Base-by-base conservation (phyloP, 1,140 invertebrate genomes). In the Chymomyza costata region DNA sequence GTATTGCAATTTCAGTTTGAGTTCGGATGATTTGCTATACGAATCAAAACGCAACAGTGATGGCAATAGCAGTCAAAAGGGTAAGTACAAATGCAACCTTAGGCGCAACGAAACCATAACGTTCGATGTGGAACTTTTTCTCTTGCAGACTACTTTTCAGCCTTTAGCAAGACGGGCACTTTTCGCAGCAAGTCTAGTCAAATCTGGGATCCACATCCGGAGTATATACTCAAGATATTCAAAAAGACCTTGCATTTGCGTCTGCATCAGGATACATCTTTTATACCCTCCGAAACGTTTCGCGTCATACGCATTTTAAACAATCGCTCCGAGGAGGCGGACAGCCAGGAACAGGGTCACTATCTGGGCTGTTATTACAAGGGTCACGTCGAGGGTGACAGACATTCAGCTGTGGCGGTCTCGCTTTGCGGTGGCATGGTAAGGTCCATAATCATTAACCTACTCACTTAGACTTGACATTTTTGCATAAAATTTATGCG, bases 391-490 rank as follows among this genome's bases (percentile, higher is more conserved):
- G 83, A 89, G 39, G 91, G 90, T n/a, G 91, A 93, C 82, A 83
- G 86, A 14, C 78, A 86, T 50, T 92, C 91, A 6, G 84, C 85
- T 17, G 91, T 93, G 14, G 88, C 90, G 15, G 90, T 94, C 58
- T 92, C 89, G 53, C 87, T 93, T 32, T 94, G 93, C 84, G 88
- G 92, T 68, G 93, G 93, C 84, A 93, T 93, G 91, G 92, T 84
- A 71, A 67, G 76, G 65, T 45, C 53, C 71, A 40, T n/a, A 28
- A 25, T 41, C 71, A 61, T 3, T 34, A 6, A 34, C 32, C 3
- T 10, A 34, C 32, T 34, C 32, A 34, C 32, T n/a, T n/a, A 34
- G 3, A 25, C 8, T 34, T 14, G 32, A 34, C 13, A 34, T 14
- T 34, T 62, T 70, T 66, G 48, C 68, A 68, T 67, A 16, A 47